These are phyloP conservation scores for Protonibea diacanthus DNA, from an alignment of 2,797 vertebrate species.

Conservation along the genomic window DNA sequence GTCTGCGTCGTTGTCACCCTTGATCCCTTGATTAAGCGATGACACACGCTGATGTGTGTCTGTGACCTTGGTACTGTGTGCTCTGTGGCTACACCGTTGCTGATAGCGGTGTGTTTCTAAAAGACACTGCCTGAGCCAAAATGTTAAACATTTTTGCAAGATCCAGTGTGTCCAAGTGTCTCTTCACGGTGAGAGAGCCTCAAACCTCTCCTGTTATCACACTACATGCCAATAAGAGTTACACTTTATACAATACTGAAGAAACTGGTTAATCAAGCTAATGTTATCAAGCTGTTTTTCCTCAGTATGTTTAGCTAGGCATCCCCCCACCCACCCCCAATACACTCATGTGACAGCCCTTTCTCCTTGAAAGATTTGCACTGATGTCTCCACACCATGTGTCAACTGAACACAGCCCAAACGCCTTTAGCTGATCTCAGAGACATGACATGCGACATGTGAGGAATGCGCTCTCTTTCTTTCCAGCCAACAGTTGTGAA, in stretches of 20 bases:
- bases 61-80: constrained; percentile 72
- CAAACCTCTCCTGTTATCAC: constrained; percentile 31
- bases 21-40: constrained; percentile 67
- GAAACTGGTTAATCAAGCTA: constrained; percentile 25
- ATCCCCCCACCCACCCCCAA: background rate
- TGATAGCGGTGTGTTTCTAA: constrained; percentile 53
- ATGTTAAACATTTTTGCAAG: constrained; percentile 26
- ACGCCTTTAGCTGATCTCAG: constrained; percentile 43
- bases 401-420: constrained; percentile 40
- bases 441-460: constrained; percentile 32
- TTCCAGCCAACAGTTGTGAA: constrained; percentile 38
- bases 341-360: background rate
- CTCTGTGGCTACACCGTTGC: constrained; percentile 45
- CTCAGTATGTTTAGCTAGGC: background rate
- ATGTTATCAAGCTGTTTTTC: background rate
- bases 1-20: constrained; percentile 50
- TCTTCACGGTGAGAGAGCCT: constrained; percentile 13
- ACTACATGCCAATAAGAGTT: constrained; percentile 25
- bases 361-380: constrained; percentile 39
- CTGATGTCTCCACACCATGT: constrained; percentile 37
- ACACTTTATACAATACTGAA: constrained; percentile 10
- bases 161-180: constrained; percentile 5
- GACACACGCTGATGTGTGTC: constrained; percentile 51
- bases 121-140: constrained; percentile 39
- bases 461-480: constrained; percentile 32